Conservation (phyloP, 1,140 invertebrate genomes). For the Brachionus sp. region DNA sequence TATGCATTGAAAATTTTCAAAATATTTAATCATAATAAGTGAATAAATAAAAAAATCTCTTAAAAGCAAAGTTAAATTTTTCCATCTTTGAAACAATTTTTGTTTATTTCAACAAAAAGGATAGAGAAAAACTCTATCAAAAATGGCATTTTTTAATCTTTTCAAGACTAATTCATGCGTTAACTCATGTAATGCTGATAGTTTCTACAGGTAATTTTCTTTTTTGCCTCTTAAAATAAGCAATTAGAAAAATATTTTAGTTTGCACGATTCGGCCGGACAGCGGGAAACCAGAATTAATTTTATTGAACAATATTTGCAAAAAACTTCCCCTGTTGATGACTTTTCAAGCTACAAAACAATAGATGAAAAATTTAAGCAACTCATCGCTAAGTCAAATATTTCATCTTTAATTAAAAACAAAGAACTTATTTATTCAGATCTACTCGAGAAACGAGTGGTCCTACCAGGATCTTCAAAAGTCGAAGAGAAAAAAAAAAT, state of each 20-base stretch:
- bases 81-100: background rate
- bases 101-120: background rate
- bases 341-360: background rate
- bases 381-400: background rate
- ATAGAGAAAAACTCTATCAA: conserved; percentile 11
- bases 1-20: too few relatives aligned
- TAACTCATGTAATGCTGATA: background rate
- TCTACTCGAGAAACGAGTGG: background rate
- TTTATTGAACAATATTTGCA: background rate
- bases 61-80: too few relatives aligned
- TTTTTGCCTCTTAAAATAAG: too few relatives aligned
- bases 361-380: background rate
- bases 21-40: too few relatives aligned
- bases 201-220: background rate
- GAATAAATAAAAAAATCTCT: too few relatives aligned
- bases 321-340: background rate
- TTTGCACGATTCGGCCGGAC: background rate
- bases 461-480: background rate
- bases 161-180: background rate
- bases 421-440: background rate
- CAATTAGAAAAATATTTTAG: background rate
- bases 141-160: conserved; percentile 22
- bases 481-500: background rate
- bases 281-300: background rate
- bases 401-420: background rate